phyloP scores from a whole-genome alignment of 2,797 vertebrate genomes.

The Adelosebastes latens region DNA sequence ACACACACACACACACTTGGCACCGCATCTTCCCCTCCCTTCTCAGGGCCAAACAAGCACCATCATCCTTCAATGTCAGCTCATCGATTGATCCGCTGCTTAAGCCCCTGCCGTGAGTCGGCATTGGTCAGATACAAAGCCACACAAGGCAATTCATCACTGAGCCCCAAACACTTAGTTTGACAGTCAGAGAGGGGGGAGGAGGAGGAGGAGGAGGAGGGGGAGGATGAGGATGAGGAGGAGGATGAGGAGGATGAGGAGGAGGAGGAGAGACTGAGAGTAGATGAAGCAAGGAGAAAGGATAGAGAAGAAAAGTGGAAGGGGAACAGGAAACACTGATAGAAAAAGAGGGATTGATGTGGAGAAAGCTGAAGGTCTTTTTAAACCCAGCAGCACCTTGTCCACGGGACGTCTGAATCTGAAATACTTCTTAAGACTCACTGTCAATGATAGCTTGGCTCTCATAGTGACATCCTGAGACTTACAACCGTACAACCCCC shows the following conservation, averaged over 20 bases:
- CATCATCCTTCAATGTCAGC: conserved; percentile 87
- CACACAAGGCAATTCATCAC: conserved; percentile 87
- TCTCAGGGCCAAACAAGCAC: conserved; percentile 72
- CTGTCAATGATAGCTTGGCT: conserved; percentile 48
- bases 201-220: too few species aligned
- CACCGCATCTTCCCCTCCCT: conserved; percentile 46
- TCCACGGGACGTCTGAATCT: conserved; percentile 2
- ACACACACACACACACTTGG: conserved; percentile 23
- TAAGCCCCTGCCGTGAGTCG: conserved; percentile 83
- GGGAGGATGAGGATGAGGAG: conserved; percentile 34
- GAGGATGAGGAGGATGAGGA: not conserved
- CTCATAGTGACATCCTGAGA: conserved; percentile 30
- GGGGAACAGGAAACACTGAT: conserved; percentile 21
- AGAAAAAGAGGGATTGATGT: conserved; percentile 33
- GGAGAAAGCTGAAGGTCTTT: conserved; percentile 36
- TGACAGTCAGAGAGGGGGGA: conserved; percentile 75
- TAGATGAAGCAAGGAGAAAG: conserved; percentile 47
- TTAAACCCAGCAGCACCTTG: conserved; percentile 5
- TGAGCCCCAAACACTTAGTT: conserved; percentile 79
- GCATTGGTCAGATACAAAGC: conserved; percentile 86
- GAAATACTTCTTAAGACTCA: conserved; percentile 18
- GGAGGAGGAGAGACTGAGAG: conserved; percentile 24
- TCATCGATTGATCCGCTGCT: conserved; percentile 85
- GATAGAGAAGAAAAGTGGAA: conserved; percentile 28
- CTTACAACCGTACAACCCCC: conserved; percentile 30